Conservation (phyloP, 2,797 vertebrate genomes). For the Rachycentron canadum region DNA sequence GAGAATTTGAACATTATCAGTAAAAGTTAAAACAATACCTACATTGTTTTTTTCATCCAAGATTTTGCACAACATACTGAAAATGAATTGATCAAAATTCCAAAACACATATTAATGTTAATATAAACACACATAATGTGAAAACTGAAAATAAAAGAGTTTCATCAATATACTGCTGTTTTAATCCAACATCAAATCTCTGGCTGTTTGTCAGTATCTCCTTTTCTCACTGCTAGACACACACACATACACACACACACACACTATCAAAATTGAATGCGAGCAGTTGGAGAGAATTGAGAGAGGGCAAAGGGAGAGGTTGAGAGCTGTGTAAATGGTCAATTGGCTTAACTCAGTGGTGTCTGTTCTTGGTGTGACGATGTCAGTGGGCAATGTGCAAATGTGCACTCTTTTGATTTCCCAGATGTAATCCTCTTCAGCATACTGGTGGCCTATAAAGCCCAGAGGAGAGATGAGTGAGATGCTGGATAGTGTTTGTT, state of each 20-base stretch:
- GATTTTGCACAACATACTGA: neutral
- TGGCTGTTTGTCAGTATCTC: slow-evolving; percentile 1
- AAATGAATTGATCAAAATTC: too few relatives aligned
- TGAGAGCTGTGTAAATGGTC: slow-evolving; percentile 66
- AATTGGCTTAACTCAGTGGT: slow-evolving; percentile 72
- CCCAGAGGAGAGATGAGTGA: slow-evolving; percentile 63
- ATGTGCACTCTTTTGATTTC: slow-evolving; percentile 74
- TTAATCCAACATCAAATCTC: slow-evolving; percentile 5
- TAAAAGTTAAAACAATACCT: neutral
- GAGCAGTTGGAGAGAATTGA: slow-evolving; percentile 35
- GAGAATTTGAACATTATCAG: neutral
- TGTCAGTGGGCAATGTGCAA: slow-evolving; percentile 75
- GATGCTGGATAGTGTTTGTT: slow-evolving; percentile 63
- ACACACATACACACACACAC: slow-evolving; percentile 17
- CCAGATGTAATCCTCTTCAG: slow-evolving; percentile 74
- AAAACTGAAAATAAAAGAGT: neutral
- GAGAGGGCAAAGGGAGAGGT: slow-evolving; percentile 62
- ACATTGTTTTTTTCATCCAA: neutral
- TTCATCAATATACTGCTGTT: neutral
- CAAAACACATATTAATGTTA: neutral
- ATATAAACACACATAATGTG: neutral
- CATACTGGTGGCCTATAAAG: slow-evolving; percentile 48
- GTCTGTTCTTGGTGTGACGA: slow-evolving; percentile 70
- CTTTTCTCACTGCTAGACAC: slow-evolving; percentile 11
- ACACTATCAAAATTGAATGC: slow-evolving; percentile 42